A percentile compares a stretch with the other conserved stretches of the same genome.
These are phyloP conservation scores for Setophaga coronata DNA, from an alignment of 2,113 vertebrate species.

Conservation along the genomic window DNA sequence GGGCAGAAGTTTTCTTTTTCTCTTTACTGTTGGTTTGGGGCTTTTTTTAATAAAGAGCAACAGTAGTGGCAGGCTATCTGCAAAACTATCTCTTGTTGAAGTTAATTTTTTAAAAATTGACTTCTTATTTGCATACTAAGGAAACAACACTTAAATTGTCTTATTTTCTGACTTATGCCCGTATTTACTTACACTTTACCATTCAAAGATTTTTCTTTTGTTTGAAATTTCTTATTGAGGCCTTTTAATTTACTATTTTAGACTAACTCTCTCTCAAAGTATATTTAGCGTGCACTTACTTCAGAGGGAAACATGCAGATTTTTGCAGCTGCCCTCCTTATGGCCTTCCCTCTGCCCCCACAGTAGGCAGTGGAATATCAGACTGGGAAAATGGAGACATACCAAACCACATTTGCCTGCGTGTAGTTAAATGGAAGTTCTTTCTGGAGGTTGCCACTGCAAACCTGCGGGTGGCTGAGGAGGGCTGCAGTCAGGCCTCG, in stretches of 20 bases:
- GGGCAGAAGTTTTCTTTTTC: background rate
- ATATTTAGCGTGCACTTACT: constrained; percentile 53
- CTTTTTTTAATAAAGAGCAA: background rate
- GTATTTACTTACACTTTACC: background rate
- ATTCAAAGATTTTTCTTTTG: constrained; percentile 34
- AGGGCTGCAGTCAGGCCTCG: background rate
- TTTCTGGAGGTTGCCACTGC: background rate
- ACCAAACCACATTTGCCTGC: constrained; percentile 14
- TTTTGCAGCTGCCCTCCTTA: constrained; percentile 63
- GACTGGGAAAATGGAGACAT: constrained; percentile 26
- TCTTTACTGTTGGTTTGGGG: background rate
- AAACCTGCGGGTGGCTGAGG: background rate
- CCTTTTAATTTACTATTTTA: constrained; percentile 43
- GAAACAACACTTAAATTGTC: background rate
- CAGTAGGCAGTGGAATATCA: constrained; percentile 52
- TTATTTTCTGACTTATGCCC: background rate
- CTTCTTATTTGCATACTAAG: background rate
- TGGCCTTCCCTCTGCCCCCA: constrained; percentile 65
- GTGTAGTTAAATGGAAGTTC: background rate
- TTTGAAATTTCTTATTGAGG: constrained; percentile 39
- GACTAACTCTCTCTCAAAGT: constrained; percentile 22
- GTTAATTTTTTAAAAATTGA: rapidly evolving
- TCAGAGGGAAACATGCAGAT: constrained; percentile 60
- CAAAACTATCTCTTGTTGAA: background rate
- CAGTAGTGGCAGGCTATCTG: background rate